A percentile compares a stretch with the other conserved stretches of the same genome.
These are phyloP conservation scores for Vidua chalybeata DNA, from an alignment of 2,113 vertebrate genomes.

Conservation along the genomic window DNA sequence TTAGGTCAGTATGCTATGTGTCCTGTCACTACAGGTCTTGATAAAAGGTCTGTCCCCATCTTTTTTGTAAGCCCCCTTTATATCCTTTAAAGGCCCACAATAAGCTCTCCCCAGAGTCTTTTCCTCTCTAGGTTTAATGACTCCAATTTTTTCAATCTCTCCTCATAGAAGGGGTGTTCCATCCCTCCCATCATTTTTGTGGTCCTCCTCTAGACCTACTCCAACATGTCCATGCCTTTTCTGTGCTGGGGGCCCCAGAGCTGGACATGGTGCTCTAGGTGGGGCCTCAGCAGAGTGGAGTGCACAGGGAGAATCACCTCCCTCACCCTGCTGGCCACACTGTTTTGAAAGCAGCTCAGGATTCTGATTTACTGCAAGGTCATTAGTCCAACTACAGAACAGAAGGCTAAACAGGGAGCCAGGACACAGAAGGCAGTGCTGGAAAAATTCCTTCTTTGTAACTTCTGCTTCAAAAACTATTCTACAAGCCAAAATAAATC, in stretches of 20 bases:
- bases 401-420: neutral
- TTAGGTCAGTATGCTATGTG: neutral
- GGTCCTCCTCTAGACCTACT: neutral
- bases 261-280: neutral
- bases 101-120: neutral
- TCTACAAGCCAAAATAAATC: neutral
- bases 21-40: neutral
- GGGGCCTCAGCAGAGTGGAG: neutral
- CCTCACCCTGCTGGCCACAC: accelerated
- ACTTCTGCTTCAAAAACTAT: neutral
- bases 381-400: neutral
- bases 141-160: neutral
- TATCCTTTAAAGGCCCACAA: neutral
- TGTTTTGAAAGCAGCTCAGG: neutral
- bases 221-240: neutral
- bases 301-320: neutral
- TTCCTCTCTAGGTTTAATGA: neutral
- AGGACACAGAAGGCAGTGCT: neutral
- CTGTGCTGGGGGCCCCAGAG: neutral
- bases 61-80: neutral
- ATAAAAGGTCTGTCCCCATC: neutral
- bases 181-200: neutral
- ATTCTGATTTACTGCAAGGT: neutral
- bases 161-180: neutral
- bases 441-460: neutral